Base-by-base conservation (phyloP, 2,888 invertebrate genomes). In the Rhopalosiphum nymphaeae region DNA sequence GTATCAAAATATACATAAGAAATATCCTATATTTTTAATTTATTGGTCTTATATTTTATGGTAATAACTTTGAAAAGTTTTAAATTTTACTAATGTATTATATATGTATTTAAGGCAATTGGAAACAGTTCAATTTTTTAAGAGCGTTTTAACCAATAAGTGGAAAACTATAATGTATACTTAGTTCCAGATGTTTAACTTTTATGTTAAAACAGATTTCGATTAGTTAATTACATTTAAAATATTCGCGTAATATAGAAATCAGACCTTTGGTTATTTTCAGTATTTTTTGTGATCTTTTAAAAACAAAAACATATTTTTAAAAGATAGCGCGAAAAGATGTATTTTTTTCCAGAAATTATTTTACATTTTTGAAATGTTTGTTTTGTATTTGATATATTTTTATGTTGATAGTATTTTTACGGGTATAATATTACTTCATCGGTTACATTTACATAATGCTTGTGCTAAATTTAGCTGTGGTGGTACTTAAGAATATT, bases 391-490 rank as follows among this genome's bases (percentile, higher is more conserved):
- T 78, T 78, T 78, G 21, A 2, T 25, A 21, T 0, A 36, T 78
- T 78, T 36, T 21, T 5, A n/a, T 21, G 36, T 78, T 78, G 9
- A 78, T 36, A 36, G 21, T 78, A 36, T 78, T 78, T 36, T 78
- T 36, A 21, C 21, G 1, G 36, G 2, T 21, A 36, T 78, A 36
- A n/a, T n/a, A 36, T 36, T 78, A 36, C 2, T 21, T 21, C 21
- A 36, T 78, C 9, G 3, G 36, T 78, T 36, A 21, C 21, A 78
- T 78, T 78, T 36, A 21, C 21, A 53, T 53, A 49, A 21, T 53
- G 5, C 0, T 78, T 78, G 1, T 7, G 7, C 9, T 36, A 3
- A 21, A 9, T 36, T 0, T n/a, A 1, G n/a, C n/a, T 42, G 21
- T 42, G 9, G 36, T 36, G 21, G 21, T 78, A 36, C 9, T 21